phyloP scores from a whole-genome alignment of 2,797 vertebrate genomes.

The Spinus olivaceus region DNA sequence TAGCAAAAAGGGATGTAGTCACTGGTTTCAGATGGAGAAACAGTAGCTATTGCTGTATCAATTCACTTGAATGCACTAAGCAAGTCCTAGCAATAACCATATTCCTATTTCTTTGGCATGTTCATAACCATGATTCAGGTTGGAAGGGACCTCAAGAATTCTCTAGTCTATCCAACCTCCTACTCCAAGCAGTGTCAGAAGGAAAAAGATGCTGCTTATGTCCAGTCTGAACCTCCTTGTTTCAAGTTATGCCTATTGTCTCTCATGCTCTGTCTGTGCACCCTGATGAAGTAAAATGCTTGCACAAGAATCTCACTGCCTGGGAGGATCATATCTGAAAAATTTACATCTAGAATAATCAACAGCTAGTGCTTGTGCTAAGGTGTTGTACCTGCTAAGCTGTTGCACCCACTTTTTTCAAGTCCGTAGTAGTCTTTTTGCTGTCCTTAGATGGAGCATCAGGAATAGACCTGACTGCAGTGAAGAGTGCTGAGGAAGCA shows the following conservation, averaged over 20 bases:
- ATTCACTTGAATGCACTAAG: neutral
- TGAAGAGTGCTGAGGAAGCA: neutral
- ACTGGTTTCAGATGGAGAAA: neutral
- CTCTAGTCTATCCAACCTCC: neutral
- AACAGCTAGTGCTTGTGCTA: neutral
- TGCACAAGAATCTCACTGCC: neutral
- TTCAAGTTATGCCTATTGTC: neutral
- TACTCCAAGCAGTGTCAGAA: neutral
- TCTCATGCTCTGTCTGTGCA: neutral
- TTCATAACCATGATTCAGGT: neutral
- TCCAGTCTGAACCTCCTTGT: neutral
- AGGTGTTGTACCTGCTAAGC: neutral
- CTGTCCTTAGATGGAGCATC: neutral
- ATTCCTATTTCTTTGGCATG: neutral
- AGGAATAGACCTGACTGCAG: neutral
- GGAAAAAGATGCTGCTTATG: neutral
- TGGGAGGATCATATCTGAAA: neutral
- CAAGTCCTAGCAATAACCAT: neutral
- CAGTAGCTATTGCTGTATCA: neutral
- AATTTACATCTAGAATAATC: neutral
- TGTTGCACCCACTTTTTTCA: neutral
- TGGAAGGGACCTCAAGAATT: neutral
- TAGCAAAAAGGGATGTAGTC: neutral
- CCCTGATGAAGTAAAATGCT: neutral
- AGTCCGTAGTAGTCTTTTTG: neutral